Base-by-base conservation (phyloP, 2,888 invertebrate genomes). In the Timema podura region DNA sequence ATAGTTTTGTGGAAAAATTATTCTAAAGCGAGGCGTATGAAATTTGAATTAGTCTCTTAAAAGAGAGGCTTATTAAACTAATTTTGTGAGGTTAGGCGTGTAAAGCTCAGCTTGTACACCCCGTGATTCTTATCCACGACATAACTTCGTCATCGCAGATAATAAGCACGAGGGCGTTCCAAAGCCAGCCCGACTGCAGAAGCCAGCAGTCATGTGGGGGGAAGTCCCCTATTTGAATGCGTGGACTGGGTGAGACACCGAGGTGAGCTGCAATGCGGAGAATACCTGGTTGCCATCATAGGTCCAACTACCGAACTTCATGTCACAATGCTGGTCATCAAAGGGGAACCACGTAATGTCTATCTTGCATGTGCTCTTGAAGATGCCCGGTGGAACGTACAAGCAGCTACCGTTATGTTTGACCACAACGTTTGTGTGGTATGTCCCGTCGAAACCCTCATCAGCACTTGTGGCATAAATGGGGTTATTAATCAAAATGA, bases 271-370 rank as follows among this genome's bases (percentile, higher is more conserved):
- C 61, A 61, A 61, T 70, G 69, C 67, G 64, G 47, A 64, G 70
- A 74, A 71, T 92, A 94, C 94, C 92, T 94, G 93, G 87, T 91
- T 91, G 87, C 96, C 96, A 85, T 95, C 95, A 88, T 98, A 97
- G 82, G 98, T 98, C 99, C 99, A 99, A 87, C 98, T 97, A 87
- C 98, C 98, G 85, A 98, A 98, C 91, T 98, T 96, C 94, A 98
- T 95, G 86, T 95, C 92, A 89, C 99, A 99, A 86, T 93, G 92
- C 90, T 99, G 99, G 87, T 98, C 98, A 88, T 99, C 99, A 89
- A 98, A 99, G 85, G 98, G 98, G 89, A 99, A 99, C 98, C 98
- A 98, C 85, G 97, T 97, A 91, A 99, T 98, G 90, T 98, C 96
- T 87, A 99, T 98, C 89, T 95, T 95, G 91, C 99, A 99, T 86